Base-by-base conservation (phyloP, 2,888 invertebrate genomes). In the Tipula confusa region DNA sequence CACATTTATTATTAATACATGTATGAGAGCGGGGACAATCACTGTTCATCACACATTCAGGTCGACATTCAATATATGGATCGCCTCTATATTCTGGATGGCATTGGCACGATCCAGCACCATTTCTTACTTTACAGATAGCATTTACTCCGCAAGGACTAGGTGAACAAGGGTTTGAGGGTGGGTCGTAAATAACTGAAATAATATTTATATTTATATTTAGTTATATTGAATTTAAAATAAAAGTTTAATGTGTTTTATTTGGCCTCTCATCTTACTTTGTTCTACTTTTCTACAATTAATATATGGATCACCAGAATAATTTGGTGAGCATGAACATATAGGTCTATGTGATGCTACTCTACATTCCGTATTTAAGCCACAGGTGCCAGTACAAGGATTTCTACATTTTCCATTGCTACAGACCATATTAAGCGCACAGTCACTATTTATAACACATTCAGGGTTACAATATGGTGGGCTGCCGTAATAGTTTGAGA, bases 1-100 rank as follows among this genome's bases (percentile, higher is more conserved):
- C 92, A 88, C 97, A 97, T 91, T 95, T 96, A 86, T 93, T 93
- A 88, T 93, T 94, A 84, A 92, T 91, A 86, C 94, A 94, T 28
- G 94, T 93, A 86, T 91, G 91, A 83, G 91, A 92, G 84, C 90
- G 89, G 81, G 91, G 88, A 86, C 94, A 95, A 86, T 94, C 94
- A 1, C 93, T 91, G 87, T 93, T 93, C 83, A 92, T 91, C 13
- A 92, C 91, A 87, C 94, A 94, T 88, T 94, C 94, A 1, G 94
- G 93, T 85, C 93, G 90, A 88, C 94, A 94, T 84, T 92, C 92
- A 31, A 91, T 91, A 86, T 92, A 92, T 33, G 94, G 94, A 87
- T 93, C 91, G 43, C 94, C 94, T 83, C 91, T 91, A 87, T 93
- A 93, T 86, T 92, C 93, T 18, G 92, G 90, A 83, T 93, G 89